Percentiles rank a stretch among this genome's conserved stretches.
These are phyloP conservation scores for Melanotaenia pygmaea DNA, from an alignment of 2,797 vertebrate genomes.

Conservation along the genomic window DNA sequence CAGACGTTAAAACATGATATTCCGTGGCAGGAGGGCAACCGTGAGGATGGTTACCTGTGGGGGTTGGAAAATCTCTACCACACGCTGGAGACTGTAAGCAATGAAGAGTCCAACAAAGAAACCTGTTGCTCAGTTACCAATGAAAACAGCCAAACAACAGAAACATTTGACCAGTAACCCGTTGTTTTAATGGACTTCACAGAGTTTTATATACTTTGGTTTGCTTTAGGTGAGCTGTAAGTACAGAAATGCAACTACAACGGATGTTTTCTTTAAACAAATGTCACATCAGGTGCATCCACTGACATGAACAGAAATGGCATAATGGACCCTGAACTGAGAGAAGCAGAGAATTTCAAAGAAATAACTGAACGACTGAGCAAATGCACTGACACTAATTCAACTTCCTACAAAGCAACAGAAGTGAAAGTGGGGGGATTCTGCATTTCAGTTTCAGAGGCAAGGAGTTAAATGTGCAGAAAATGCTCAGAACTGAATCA, in stretches of 20 bases:
- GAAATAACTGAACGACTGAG: slow-evolving; percentile 27
- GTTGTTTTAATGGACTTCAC: slow-evolving; percentile 26
- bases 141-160: slow-evolving; percentile 38
- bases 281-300: not conserved
- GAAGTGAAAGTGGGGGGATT: slow-evolving; percentile 52
- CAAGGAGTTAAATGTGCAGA: slow-evolving; percentile 5
- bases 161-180: slow-evolving; percentile 39
- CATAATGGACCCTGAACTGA: slow-evolving; percentile 15
- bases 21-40: slow-evolving; percentile 96
- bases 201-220: slow-evolving; percentile 15
- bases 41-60: slow-evolving; percentile 95
- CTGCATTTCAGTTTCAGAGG: slow-evolving; percentile 36
- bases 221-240: slow-evolving; percentile 21
- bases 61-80: slow-evolving; percentile 93
- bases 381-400: slow-evolving; percentile 68
- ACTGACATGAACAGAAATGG: slow-evolving; percentile 33
- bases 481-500: slow-evolving; percentile 15
- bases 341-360: slow-evolving; percentile 23
- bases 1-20: slow-evolving; percentile 89
- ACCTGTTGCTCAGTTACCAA: slow-evolving; percentile 24
- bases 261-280: slow-evolving; percentile 6
- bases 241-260: not conserved
- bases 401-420: slow-evolving; percentile 46
- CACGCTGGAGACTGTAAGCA: slow-evolving; percentile 71
- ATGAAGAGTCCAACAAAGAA: slow-evolving; percentile 20